Conservation (phyloP, 2,797 vertebrate species). For the Coregonus suidteri region DNA sequence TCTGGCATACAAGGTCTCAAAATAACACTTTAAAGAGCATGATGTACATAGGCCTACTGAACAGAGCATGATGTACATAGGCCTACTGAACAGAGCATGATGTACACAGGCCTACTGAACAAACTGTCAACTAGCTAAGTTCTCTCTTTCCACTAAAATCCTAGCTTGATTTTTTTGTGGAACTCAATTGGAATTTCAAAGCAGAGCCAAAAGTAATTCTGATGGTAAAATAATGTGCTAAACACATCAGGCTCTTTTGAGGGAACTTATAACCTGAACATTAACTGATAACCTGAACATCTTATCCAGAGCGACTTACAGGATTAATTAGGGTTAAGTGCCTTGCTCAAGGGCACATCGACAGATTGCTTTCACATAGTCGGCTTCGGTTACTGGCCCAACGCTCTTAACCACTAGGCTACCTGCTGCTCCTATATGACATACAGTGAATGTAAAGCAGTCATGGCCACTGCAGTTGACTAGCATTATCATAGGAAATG, state of each 20-base stretch:
- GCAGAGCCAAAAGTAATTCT: neutral
- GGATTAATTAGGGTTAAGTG: no score
- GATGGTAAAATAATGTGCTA: neutral
- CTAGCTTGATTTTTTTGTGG: neutral
- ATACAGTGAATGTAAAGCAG: neutral
- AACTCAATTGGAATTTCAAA: neutral
- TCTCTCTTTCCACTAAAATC: neutral
- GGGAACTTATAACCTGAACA: neutral
- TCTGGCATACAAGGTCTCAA: neutral
- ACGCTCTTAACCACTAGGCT: no score
- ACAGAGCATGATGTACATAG: no score
- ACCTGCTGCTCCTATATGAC: neutral
- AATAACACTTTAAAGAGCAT: neutral
- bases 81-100: no score
- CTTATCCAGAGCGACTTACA: no score
- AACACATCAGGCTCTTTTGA: neutral
- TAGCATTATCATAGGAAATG: neutral
- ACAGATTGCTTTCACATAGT: no score
- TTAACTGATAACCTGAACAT: neutral
- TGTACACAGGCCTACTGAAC: neutral
- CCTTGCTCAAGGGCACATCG: no score
- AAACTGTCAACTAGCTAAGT: neutral
- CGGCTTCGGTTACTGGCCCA: no score
- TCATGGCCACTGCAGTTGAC: neutral
- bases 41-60: no score